Conservation (phyloP, 2,113 vertebrate genomes). For the Chroicocephalus ridibundus region DNA sequence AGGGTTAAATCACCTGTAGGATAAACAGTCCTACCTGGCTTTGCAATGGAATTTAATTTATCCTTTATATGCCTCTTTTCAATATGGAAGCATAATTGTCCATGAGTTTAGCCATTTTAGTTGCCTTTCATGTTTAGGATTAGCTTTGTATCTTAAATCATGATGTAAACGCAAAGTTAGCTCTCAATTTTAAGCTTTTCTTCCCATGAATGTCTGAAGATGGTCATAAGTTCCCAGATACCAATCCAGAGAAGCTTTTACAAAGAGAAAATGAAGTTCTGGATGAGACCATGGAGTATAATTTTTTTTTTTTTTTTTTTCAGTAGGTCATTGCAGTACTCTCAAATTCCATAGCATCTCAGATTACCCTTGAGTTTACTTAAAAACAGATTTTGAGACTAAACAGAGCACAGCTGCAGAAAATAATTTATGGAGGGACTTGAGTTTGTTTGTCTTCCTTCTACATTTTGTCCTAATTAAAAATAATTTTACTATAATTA, state of each 20-base stretch:
- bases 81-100: not conserved
- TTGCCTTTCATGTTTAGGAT: not conserved
- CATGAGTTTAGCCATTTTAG: not conserved
- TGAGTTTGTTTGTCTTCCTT: not conserved
- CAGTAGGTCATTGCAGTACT: not conserved
- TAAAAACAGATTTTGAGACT: not conserved
- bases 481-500: not conserved
- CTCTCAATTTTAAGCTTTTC: not conserved
- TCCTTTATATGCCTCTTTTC: not conserved
- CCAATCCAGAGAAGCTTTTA: not conserved
- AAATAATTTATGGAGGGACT: conserved; percentile 18
- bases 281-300: not conserved
- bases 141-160: not conserved
- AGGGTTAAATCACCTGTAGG: not conserved
- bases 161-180: not conserved
- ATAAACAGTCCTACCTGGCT: not conserved
- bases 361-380: conserved; percentile 6
- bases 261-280: not conserved
- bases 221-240: not conserved
- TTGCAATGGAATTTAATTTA: not conserved
- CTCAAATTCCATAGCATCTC: not conserved
- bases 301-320: not conserved
- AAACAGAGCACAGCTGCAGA: not conserved
- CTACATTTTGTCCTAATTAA: conserved; percentile 27
- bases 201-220: not conserved